Conservation (phyloP, 2,888 invertebrate species). For the Nemotelus pantherinus region DNA sequence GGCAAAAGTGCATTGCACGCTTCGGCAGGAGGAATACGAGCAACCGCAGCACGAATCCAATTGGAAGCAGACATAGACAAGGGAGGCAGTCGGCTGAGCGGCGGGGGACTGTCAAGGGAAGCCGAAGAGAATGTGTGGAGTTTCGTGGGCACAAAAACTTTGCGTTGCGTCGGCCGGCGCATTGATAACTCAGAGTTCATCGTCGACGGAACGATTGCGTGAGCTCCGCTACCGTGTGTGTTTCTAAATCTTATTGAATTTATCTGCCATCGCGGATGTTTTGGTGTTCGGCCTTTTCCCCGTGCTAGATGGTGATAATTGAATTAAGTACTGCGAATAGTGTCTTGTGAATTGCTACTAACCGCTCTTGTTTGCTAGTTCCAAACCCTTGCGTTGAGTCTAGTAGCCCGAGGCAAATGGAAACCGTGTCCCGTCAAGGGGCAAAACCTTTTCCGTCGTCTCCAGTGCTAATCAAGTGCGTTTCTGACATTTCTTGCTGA, state of each 20-base stretch:
- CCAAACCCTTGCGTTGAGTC: constrained; percentile 26
- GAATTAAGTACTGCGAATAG: constrained; percentile 9
- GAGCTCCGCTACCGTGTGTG: background rate
- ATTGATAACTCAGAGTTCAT: constrained; percentile 28
- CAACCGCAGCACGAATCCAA: background rate
- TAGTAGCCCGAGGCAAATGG: constrained; percentile 1
- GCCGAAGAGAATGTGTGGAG: background rate
- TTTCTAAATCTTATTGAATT: constrained; percentile 12
- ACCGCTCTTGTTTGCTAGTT: constrained; percentile 28
- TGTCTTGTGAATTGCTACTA: constrained; percentile 7
- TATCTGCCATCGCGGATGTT: background rate
- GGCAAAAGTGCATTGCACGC: constrained; percentile 30
- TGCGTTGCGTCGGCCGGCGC: constrained; percentile 28
- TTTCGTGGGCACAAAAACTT: constrained; percentile 11
- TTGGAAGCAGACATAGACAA: background rate
- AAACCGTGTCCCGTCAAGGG: background rate
- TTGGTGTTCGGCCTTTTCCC: background rate
- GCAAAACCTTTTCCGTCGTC: constrained; percentile 27
- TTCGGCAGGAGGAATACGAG: too few species aligned
- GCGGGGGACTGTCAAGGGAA: background rate
- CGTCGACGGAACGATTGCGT: constrained; percentile 17
- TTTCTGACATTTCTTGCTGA: constrained; percentile 1
- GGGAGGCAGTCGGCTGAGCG: background rate
- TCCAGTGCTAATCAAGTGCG: background rate
- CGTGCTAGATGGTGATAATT: constrained; percentile 25